Base-by-base conservation (phyloP, 2,888 invertebrate species). In the Sphaerophoria rueppellii region DNA sequence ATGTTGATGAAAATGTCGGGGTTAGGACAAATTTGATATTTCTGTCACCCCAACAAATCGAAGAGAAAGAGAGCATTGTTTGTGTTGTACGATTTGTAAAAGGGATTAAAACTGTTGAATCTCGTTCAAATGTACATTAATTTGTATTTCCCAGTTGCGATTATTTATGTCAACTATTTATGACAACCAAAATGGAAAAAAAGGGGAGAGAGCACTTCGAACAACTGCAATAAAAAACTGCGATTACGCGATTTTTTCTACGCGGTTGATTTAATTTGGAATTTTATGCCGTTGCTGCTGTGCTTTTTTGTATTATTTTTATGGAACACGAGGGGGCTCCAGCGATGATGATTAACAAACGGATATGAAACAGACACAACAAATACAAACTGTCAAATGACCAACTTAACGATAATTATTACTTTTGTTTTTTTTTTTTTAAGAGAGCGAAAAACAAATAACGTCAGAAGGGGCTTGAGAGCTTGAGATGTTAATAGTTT, bases 21-120 rank as follows among this genome's bases (percentile, higher is more conserved):
- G 65, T 85, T 85, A 85, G 76, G 75, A 72, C 61, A 35, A 24
- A 14, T 71, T 24, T 2, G 50, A 11, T 16, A 32, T 34, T 67
- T 76, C 76, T 65, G 63, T 12, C 52, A 34, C 70, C 57, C 85
- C 85, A 52, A 50, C 40, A 43, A 61, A 48, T n/a, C 40, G n/a
- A 69, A 63, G 76, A 80, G 76, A 81, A 70, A 77, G 85, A 85
- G 81, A 77, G 81, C 76, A 76, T 75, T 60, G 2, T 24, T 24
- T 24, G 24, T 24, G 24, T 24, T 24, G 24, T 24, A 2, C 1
- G 24, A 24, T 24, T 24, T 24, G 24, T 24, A 24, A 24, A 24
- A 2, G 24, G 24, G 24, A 24, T 24, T 5, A 12, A 81, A 73
- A 58, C 58, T 69, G 69, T 76, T 63, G 81, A 76, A 77, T 77